Evolutionary conservation across 2,113 vertebrate species (phyloP).

Genomic region (Sminthopsis crassicaudata): DNA sequence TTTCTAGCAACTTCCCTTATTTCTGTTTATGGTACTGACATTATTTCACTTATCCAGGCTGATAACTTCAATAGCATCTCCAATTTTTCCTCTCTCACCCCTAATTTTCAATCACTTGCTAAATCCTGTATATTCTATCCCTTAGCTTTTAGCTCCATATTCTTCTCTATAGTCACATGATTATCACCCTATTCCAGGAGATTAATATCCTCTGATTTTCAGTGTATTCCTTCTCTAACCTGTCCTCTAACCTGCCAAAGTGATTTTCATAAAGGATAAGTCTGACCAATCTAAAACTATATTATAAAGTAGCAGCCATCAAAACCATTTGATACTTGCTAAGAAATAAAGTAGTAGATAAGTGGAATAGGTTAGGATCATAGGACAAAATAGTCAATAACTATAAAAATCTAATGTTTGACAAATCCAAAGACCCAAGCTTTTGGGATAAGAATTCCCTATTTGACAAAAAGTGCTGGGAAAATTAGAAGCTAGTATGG

Average conservation of each 20-base stretch:
- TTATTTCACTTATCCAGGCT: background rate
- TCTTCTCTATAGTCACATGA: background rate
- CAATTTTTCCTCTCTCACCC: background rate
- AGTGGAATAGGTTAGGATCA: too few relatives aligned
- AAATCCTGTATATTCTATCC: background rate
- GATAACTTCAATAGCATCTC: background rate
- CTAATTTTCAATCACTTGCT: background rate
- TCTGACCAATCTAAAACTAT: background rate
- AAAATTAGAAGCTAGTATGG: too few relatives aligned
- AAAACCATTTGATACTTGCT: too few relatives aligned
- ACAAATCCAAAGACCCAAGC: too few relatives aligned
- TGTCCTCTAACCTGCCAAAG: background rate
- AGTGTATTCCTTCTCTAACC: background rate
- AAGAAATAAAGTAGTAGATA: too few relatives aligned
- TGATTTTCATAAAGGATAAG: background rate
- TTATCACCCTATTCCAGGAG: background rate
- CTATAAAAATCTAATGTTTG: too few relatives aligned
- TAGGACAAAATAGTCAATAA: too few relatives aligned
- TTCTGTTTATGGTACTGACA: background rate
- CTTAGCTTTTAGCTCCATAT: background rate
- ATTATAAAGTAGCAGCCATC: too few relatives aligned
- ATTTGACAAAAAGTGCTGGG: too few relatives aligned
- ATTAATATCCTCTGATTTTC: background rate
- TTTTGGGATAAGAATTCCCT: too few relatives aligned
- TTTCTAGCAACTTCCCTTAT: background rate